Percentiles rank a stretch among this genome's conserved stretches.
Evolutionary conservation across 2,113 vertebrate species (phyloP).

Genomic region (Pachycephala philippinensis): DNA sequence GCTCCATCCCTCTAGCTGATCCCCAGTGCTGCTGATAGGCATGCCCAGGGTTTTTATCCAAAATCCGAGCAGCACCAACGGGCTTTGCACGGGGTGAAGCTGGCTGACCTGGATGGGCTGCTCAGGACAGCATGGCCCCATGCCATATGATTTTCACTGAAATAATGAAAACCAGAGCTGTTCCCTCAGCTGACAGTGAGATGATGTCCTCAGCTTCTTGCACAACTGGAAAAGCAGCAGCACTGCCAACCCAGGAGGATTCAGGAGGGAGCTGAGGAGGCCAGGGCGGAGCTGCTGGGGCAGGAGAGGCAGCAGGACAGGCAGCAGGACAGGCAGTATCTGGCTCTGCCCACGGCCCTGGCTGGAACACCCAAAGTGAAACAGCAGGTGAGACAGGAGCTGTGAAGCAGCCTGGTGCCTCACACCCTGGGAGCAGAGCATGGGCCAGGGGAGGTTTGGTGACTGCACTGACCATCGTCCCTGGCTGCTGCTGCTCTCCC

Average conservation of each 20-base stretch:
- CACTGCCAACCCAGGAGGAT: background rate
- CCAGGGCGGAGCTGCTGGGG: accelerated
- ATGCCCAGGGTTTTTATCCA: background rate
- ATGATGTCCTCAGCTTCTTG: background rate
- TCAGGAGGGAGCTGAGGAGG: background rate
- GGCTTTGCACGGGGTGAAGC: background rate
- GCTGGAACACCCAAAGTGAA: background rate
- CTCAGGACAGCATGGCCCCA: background rate
- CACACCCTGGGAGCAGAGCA: accelerated
- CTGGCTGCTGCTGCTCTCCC: background rate
- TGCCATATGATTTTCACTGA: background rate
- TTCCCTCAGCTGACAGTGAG: background rate
- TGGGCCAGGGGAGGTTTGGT: background rate
- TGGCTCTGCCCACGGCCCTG: accelerated
- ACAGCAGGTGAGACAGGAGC: background rate
- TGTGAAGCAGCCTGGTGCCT: background rate
- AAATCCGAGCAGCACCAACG: background rate
- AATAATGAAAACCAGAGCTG: background rate
- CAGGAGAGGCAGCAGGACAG: background rate
- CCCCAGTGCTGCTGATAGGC: accelerated
- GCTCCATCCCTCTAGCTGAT: background rate
- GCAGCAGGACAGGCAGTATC: background rate
- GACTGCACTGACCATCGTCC: accelerated
- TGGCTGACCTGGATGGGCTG: background rate
- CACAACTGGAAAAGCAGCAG: background rate